Evolutionary conservation across 2,888 invertebrate species (phyloP), one percentile per base, ranked within the genome.

Genomic region (Drosophila falleni): DNA sequence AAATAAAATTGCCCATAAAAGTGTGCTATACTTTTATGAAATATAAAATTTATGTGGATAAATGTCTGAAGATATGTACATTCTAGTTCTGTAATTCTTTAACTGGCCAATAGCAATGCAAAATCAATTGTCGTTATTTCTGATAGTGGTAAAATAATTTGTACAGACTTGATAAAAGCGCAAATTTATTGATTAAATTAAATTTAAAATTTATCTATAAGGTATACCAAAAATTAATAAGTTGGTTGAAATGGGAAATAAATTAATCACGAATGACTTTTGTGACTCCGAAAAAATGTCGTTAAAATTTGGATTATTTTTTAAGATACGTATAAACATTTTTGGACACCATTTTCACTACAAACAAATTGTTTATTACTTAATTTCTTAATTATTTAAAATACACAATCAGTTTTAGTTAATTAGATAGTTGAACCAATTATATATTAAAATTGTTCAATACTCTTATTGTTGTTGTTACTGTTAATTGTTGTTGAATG

Each of bases 401-500:
- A 41, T 16, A 41, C 16, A 41, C 16, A 13, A 5, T 16, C 50
- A 62, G 50, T 31, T 59, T 58, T 47, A 23, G 13, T 37, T 37
- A 8, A 15, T 16, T 19, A 13, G 3, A 44, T 35, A 58, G 16
- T 10, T 37, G 42, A 19, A 16, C 9, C 26, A 31, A 33, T 35
- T 19, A 29, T 16, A 51, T 47, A 49, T 29, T 26, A 55, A 41
- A 54, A 33, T 66, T 77, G 51, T 74, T 61, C 9, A 29, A 37
- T 58, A 39, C 35, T 76, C 50, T 66, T 61, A 68, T 73, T 72
- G 67, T 74, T 61, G 73, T 73, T 72, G 67, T 74, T 73, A 53
- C 64, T 60, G 68, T 76, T 71, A 70, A 70, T 50, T 71, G 67
- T 75, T 68, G 76, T 80, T 78, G 70, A 71, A 75, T 85, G 85